Evolutionary conservation across 2,113 vertebrate species (phyloP).

Genomic region (Hemicordylus capensis): DNA sequence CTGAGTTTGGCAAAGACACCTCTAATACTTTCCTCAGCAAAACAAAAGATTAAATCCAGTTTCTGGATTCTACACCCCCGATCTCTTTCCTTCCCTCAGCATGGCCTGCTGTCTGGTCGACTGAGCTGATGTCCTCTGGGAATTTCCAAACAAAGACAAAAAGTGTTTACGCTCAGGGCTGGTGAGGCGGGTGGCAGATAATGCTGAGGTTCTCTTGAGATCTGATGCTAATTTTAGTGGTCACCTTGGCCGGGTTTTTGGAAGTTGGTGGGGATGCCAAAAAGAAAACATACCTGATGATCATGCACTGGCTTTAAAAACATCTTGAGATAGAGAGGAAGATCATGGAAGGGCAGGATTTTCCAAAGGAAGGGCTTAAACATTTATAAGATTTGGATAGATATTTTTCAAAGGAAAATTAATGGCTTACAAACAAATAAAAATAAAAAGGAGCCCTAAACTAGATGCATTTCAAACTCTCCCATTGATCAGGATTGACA

Average conservation of each 20-base stretch:
- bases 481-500: not conserved
- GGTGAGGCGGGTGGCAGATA: too few relatives aligned
- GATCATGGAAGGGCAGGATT: not conserved
- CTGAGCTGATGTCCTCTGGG: rapidly evolving
- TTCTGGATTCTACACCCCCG: not conserved
- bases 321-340: not conserved
- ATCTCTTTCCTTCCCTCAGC: not conserved
- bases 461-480: not conserved
- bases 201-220: not conserved
- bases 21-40: not conserved
- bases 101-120: rapidly evolving
- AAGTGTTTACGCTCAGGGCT: too few relatives aligned
- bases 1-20: constrained; percentile 20
- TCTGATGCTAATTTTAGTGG: constrained; percentile 56
- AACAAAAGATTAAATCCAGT: not conserved
- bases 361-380: not conserved
- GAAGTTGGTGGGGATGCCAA: constrained; percentile 56
- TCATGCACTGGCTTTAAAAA: constrained; percentile 32
- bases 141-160: not conserved
- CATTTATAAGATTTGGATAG: not conserved
- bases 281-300: constrained; percentile 52
- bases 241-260: constrained; percentile 46
- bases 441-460: too few relatives aligned
- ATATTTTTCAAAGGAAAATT: rapidly evolving
- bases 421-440: not conserved